Base-by-base conservation (phyloP, 2,888 invertebrate genomes). In the Chloromyia formosa region DNA sequence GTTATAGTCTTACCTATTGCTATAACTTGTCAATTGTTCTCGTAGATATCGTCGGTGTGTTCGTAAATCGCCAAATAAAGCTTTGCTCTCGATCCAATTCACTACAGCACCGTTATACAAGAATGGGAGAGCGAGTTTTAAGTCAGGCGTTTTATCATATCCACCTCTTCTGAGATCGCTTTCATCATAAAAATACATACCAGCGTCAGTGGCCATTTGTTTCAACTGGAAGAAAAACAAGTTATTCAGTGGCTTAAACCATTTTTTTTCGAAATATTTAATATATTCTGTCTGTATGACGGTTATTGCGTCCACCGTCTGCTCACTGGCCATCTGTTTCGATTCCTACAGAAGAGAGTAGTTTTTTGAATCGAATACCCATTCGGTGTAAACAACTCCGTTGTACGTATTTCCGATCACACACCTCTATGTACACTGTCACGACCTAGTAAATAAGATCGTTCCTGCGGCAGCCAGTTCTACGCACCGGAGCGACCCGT, bases 1-100 rank as follows among this genome's bases (percentile, higher is more conserved):
- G 0, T n/a, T n/a, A n/a, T n/a, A n/a, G n/a, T n/a, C 14, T 14
- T 77, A 84, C 85, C 85, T 91, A 83, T 96, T 97, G 91, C 93
- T 94, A 81, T 97, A 97, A 83, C 95, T 94, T 78, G 90, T 88
- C 80, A 94, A 91, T 83, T 97, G 97, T 79, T 94, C 93, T 80
- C 91, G 91, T 72, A 94, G 87, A 84, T 96, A 95, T 12, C 89
- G 90, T 60, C 90, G 88, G 84, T 97, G 97, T 74, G 91, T 90
- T 79, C 92, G 91, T 78, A 90, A 88, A 86, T 95, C 94, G 1
- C 94, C 97, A 88, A 97, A 97, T n/a, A 94, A 88, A 0, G 97
- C 97, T 86, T 97, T 97, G 80, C 97, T 96, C 85, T 97, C 97
- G 76, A 97, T 94, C 97, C 97, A 97, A 83, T 96, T 94, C 0